phyloP scores from a whole-genome alignment of 2,113 vertebrate species.

The Oenanthe oenanthe region DNA sequence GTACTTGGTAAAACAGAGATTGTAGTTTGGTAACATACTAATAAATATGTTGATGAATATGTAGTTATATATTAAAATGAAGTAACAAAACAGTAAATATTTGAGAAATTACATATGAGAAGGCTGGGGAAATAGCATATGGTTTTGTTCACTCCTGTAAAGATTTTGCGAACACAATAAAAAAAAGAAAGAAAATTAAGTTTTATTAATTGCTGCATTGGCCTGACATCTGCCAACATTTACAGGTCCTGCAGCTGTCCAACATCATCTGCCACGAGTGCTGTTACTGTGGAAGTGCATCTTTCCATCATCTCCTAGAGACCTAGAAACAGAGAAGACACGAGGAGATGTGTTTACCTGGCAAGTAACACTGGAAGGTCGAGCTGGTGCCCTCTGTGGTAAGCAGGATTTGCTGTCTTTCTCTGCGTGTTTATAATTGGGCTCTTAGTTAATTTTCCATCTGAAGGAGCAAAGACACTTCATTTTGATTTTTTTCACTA shows the following conservation, averaged over 20 bases:
- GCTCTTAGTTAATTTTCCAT: neutral
- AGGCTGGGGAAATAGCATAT: neutral
- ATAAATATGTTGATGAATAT: neutral
- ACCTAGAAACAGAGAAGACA: constrained; percentile 87
- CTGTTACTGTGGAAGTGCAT: constrained; percentile 89
- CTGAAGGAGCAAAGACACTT: neutral
- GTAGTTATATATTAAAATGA: neutral
- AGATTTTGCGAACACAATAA: neutral
- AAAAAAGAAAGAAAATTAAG: neutral
- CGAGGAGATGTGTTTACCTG: constrained; percentile 94
- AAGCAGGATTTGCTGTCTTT: constrained; percentile 54
- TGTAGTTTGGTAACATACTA: neutral
- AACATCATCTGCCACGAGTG: constrained; percentile 83
- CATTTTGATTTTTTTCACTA: neutral
- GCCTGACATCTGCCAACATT: neutral
- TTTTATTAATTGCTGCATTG: neutral
- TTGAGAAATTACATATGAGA: neutral
- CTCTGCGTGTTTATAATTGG: neutral
- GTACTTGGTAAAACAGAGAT: neutral
- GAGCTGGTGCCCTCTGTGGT: constrained; percentile 92
- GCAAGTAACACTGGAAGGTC: constrained; percentile 92
- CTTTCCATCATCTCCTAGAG: constrained; percentile 87
- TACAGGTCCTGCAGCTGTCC: constrained; percentile 87
- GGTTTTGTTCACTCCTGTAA: neutral
- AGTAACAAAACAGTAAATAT: neutral